phyloP scores from a whole-genome alignment of 2,797 vertebrate genomes.

The Carduelis carduelis region DNA sequence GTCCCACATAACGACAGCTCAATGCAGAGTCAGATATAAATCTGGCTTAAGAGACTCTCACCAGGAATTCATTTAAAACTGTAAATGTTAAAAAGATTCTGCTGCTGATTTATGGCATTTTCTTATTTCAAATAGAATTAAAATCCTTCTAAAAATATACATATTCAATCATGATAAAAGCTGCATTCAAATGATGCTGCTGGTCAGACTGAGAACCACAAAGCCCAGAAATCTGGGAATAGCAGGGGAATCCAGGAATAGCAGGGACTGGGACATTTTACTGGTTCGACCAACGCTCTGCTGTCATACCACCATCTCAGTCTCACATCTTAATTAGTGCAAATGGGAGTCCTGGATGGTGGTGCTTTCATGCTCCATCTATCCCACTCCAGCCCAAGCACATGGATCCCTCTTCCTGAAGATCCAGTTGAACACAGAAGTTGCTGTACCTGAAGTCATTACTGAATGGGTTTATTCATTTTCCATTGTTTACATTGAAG shows the following conservation, averaged over 20 bases:
- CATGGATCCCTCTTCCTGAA: background rate
- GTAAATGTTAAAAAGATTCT: slow-evolving; percentile 81
- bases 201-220: background rate
- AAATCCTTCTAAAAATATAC: slow-evolving; percentile 49
- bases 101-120: slow-evolving; percentile 72
- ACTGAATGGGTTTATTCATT: background rate
- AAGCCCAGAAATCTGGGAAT: background rate
- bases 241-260: background rate
- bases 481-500: background rate
- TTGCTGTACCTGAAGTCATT: background rate
- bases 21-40: slow-evolving; percentile 83
- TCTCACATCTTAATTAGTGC: background rate
- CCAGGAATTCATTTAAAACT: slow-evolving; percentile 83
- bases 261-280: background rate
- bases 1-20: slow-evolving; percentile 79
- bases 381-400: background rate
- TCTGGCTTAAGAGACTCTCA: slow-evolving; percentile 84
- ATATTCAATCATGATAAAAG: background rate
- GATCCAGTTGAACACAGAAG: background rate
- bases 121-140: slow-evolving; percentile 64
- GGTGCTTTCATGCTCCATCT: background rate
- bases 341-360: background rate
- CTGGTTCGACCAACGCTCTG: fast-evolving
- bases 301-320: background rate
- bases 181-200: background rate